Conservation (phyloP, 2,888 invertebrate genomes). For the Iphiclides podalirius region DNA sequence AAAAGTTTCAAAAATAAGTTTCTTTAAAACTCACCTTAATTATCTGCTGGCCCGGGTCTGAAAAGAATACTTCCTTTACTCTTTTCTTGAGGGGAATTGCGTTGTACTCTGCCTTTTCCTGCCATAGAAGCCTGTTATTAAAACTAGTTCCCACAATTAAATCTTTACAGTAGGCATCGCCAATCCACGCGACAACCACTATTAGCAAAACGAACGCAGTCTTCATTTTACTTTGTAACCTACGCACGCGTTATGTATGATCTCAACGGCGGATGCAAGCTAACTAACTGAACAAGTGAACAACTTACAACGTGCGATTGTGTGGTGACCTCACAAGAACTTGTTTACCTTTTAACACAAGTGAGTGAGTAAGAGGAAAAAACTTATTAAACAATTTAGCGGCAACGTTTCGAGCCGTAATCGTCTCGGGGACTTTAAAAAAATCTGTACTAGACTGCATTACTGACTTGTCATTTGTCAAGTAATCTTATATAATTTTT, state of each 20-base stretch:
- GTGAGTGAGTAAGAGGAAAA: conserved; percentile 46
- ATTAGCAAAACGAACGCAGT: conserved; percentile 46
- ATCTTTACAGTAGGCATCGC: conserved; percentile 57
- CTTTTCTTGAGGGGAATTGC: conserved; percentile 68
- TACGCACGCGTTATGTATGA: conserved; percentile 35
- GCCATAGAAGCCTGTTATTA: conserved; percentile 60
- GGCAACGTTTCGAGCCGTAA: neutral
- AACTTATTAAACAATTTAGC: conserved; percentile 37
- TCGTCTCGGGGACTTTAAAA: conserved; percentile 10
- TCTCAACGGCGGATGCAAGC: conserved; percentile 42
- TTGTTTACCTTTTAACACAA: conserved; percentile 46
- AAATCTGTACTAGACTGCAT: neutral
- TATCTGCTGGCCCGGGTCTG: conserved; percentile 67
- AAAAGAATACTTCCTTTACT: conserved; percentile 69
- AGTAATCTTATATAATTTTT: too few relatives aligned
- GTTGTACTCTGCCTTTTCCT: conserved; percentile 67
- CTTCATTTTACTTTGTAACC: conserved; percentile 51
- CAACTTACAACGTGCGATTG: conserved; percentile 23
- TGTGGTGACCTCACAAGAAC: conserved; percentile 34
- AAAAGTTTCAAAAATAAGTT: too few relatives aligned
- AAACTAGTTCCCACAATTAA: conserved; percentile 69
- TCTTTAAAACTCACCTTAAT: conserved; percentile 58
- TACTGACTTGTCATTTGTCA: too few relatives aligned
- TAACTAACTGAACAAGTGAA: too few relatives aligned
- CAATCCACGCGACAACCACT: conserved; percentile 51